Evolutionary conservation across 1,140 invertebrate species (phyloP).

Genomic region (Harpegnathos saltator): DNA sequence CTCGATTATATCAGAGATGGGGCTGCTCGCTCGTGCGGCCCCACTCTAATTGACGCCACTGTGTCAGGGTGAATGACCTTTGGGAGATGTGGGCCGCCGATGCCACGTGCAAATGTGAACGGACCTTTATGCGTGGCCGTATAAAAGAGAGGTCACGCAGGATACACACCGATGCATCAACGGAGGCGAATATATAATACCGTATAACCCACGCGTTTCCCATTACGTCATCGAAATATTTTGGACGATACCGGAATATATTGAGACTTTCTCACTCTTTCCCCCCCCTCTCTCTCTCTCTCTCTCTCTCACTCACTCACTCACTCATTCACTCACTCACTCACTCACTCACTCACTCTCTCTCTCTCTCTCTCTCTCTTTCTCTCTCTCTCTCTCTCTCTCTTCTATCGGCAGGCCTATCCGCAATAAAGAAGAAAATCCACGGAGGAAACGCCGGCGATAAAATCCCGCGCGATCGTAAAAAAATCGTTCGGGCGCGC

Average conservation of each 20-base stretch:
- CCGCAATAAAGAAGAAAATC: slow-evolving; percentile 10
- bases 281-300: too few relatives aligned
- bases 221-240: slow-evolving; percentile 71
- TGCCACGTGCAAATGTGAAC: slow-evolving; percentile 45
- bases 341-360: too few relatives aligned
- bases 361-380: too few relatives aligned
- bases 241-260: slow-evolving; percentile 56
- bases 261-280: too few relatives aligned
- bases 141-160: not conserved
- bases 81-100: slow-evolving; percentile 16
- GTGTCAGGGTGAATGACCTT: slow-evolving; percentile 24
- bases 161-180: slow-evolving; percentile 11
- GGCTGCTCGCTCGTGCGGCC: not conserved
- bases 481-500: slow-evolving; percentile 10
- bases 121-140: slow-evolving; percentile 8
- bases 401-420: slow-evolving; percentile 13
- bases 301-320: too few relatives aligned
- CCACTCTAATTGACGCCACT: slow-evolving; percentile 28
- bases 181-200: slow-evolving; percentile 48
- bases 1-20: slow-evolving; percentile 9
- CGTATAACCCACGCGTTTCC: not conserved
- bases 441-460: slow-evolving; percentile 1
- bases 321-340: too few relatives aligned
- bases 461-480: slow-evolving; percentile 16
- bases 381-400: too few relatives aligned